Evolutionary conservation across 2,797 vertebrate genomes (phyloP), one percentile per base, ranked within the genome.

Genomic region (Morus bassanus): DNA sequence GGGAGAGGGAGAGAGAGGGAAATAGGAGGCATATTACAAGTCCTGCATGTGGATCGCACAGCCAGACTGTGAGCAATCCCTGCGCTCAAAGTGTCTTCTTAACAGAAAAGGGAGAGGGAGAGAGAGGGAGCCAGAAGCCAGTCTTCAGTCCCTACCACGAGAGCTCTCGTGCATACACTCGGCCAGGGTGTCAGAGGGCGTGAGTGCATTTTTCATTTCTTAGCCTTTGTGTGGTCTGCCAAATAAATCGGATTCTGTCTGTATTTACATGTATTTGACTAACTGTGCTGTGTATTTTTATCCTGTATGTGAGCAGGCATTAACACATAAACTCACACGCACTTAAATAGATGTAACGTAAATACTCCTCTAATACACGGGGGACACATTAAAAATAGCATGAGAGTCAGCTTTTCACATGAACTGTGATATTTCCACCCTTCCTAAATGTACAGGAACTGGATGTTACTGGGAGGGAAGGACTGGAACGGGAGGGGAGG

Each of bases 1-100:
- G 95, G 94, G 95, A 60, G 88, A 48, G 90, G 86, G 96, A 88
- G 96, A 93, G 96, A 94, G 96, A 89, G 88, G 95, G 74, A 98
- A 98, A 97, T 96, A 98, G 98, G 98, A 98, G 98, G 98, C 98
- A 97, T 97, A 98, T 99, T 98, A 85, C 98, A 98, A 97, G 98
- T 98, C 98, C 98, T 98, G 98, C 97, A 97, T 97, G 98, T 98
- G 98, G 98, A 97, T 98, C 98, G 98, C 97, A 98, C 97, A 95
- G 97, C 97, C 97, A 98, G 98, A 98, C 96, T 98, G 97, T 96
- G 97, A 99, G 98, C 98, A 96, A 97, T 98, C 97, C 98, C 98
- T 97, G 89, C 96, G 97, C 97, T 98, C 98, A 97, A 98, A 98
- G 98, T 98, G 95, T 97, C 98, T 98, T 96, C 96, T 97, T 97